phyloP scores from a whole-genome alignment of 23 tunicate species.

The Clavelina lepadiformis region DNA sequence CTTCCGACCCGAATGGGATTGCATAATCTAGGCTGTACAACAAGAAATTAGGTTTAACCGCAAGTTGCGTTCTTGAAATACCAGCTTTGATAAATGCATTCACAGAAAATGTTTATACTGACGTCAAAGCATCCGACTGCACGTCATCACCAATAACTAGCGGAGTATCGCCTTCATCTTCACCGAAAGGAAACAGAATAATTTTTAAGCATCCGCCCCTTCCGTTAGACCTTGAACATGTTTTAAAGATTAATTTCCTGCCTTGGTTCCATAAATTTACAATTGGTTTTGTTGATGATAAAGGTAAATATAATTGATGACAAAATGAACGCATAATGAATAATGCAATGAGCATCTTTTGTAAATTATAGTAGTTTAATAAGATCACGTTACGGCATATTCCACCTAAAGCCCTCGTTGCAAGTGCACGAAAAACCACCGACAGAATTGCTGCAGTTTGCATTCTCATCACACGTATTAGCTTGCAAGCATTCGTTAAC shows the following conservation, averaged over 20 bases:
- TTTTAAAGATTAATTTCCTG: too few species aligned
- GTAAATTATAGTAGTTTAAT: too few species aligned
- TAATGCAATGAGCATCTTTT: too few species aligned
- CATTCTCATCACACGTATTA: background rate
- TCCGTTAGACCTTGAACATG: too few species aligned
- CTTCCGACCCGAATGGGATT: slow-evolving; percentile 31
- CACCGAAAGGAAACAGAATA: slow-evolving; percentile 35
- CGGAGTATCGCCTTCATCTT: slow-evolving; percentile 10
- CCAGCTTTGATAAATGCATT: too few species aligned
- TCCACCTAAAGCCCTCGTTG: slow-evolving; percentile 2
- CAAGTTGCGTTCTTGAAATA: too few species aligned
- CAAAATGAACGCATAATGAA: too few species aligned
- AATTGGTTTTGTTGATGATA: too few species aligned
- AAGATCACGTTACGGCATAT: background rate
- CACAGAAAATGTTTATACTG: background rate
- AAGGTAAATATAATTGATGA: too few species aligned
- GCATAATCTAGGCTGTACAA: slow-evolving; percentile 14
- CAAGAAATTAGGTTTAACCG: too few species aligned
- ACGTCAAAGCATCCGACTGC: slow-evolving; percentile 2
- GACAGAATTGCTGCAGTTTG: background rate
- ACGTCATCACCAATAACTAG: slow-evolving; percentile 26
- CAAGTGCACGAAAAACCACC: slow-evolving; percentile 5
- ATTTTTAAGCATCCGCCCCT: slow-evolving; percentile 17
- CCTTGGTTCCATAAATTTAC: too few species aligned
- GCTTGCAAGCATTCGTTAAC: slow-evolving; percentile 4